These are phyloP conservation scores for Onchidella celtica DNA, from an alignment of 2,888 invertebrate genomes.

Conservation along the genomic window DNA sequence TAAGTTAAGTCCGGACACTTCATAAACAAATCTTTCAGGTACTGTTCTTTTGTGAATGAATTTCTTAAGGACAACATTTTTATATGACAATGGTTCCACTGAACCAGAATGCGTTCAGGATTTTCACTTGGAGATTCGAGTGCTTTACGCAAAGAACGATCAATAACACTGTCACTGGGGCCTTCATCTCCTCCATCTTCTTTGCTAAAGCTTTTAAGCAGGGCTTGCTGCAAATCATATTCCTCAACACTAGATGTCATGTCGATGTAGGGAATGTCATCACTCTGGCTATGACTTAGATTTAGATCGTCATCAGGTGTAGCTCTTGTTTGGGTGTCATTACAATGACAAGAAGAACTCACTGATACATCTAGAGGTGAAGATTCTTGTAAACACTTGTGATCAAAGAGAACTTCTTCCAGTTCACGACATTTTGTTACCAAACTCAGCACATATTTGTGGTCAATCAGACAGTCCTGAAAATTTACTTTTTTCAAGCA, in stretches of 20 bases:
- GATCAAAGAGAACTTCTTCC: constrained; percentile 40
- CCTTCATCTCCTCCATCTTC: not conserved
- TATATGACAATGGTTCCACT: constrained; percentile 40
- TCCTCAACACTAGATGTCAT: constrained; percentile 46
- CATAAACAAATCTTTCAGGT: constrained; percentile 25
- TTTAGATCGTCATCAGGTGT: not conserved
- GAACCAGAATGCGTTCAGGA: constrained; percentile 10
- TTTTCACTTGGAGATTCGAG: not conserved
- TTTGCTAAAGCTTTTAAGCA: constrained; percentile 7
- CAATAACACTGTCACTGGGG: not conserved
- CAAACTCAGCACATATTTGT: constrained; percentile 27
- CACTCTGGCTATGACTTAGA: constrained; percentile 4
- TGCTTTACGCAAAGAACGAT: not conserved
- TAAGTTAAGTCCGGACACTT: constrained; percentile 43
- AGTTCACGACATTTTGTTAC: constrained; percentile 33
- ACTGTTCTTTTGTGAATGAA: constrained; percentile 12
- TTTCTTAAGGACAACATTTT: constrained; percentile 33
- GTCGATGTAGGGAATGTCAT: constrained; percentile 43
- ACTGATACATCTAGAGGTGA: not conserved
- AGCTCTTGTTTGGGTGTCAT: constrained; percentile 4
- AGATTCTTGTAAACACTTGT: too few relatives aligned
- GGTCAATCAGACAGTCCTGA: constrained; percentile 27
- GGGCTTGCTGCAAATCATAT: constrained; percentile 19
- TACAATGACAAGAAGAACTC: not conserved
- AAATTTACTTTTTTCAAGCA: constrained; percentile 34